phyloP scores from a whole-genome alignment of 2,888 invertebrate species.

The Malthinus flaveolus region DNA sequence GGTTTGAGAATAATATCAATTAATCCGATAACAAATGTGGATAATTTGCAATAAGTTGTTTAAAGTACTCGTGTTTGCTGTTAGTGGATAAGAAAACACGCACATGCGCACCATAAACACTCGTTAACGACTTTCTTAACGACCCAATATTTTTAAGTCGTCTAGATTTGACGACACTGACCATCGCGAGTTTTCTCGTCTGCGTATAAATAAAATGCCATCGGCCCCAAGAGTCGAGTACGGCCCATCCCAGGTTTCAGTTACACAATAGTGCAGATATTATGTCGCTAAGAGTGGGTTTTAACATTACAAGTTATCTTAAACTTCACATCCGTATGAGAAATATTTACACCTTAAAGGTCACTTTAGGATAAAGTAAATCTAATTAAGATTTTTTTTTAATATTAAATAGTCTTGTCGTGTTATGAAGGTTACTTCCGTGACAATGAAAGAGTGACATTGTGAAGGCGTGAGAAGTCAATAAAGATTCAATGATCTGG shows the following conservation, averaged over 20 bases:
- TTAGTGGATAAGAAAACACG: slow-evolving; percentile 38
- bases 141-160: slow-evolving; percentile 30
- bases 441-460: slow-evolving; percentile 26
- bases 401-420: slow-evolving; percentile 21
- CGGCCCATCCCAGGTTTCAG: slow-evolving; percentile 28
- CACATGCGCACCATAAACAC: slow-evolving; percentile 36
- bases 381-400: slow-evolving; percentile 9
- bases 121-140: slow-evolving; percentile 35
- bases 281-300: slow-evolving; percentile 30
- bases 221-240: slow-evolving; percentile 21
- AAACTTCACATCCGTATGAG: slow-evolving; percentile 35
- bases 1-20: slow-evolving; percentile 28
- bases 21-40: slow-evolving; percentile 36
- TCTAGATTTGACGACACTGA: slow-evolving; percentile 35
- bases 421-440: slow-evolving; percentile 26
- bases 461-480: slow-evolving; percentile 29
- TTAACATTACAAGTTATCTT: slow-evolving; percentile 34
- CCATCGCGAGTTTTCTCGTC: slow-evolving; percentile 20
- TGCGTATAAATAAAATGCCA: slow-evolving; percentile 30
- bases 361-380: background rate
- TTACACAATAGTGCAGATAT: slow-evolving; percentile 36
- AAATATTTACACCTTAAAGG: slow-evolving; percentile 26
- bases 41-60: slow-evolving; percentile 34
- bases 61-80: slow-evolving; percentile 34
- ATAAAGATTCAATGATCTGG: slow-evolving; percentile 32